Conservation (phyloP, 2,888 invertebrate genomes). For the Liodrosophila aerea region DNA sequence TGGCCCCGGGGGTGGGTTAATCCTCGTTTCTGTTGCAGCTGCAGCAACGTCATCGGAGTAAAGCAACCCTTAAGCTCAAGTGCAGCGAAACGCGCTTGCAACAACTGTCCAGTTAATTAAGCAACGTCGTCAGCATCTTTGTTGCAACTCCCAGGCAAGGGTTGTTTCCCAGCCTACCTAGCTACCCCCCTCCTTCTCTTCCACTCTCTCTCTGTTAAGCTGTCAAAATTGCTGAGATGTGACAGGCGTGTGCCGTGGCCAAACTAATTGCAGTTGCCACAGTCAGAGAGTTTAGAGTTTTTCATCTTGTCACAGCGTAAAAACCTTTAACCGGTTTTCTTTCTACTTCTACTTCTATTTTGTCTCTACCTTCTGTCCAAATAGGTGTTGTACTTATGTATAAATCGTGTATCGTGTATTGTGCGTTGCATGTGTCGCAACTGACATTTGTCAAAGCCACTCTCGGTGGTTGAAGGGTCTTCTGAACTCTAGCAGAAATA, state of each 20-base stretch:
- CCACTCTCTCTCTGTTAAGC: slow-evolving; percentile 45
- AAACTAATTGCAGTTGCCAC: slow-evolving; percentile 70
- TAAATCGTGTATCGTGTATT: slow-evolving; percentile 10
- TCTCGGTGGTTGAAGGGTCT: too few relatives aligned
- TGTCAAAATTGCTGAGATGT: slow-evolving; percentile 57
- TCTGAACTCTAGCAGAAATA: too few relatives aligned
- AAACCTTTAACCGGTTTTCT: slow-evolving; percentile 46
- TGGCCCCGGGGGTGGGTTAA: slow-evolving; percentile 33
- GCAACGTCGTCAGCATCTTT: slow-evolving; percentile 58
- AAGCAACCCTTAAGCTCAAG: slow-evolving; percentile 40
- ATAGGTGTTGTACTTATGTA: slow-evolving; percentile 7
- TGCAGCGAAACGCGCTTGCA: slow-evolving; percentile 55
- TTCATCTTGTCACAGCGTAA: slow-evolving; percentile 8
- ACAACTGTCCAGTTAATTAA: slow-evolving; percentile 63
- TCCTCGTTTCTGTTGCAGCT: slow-evolving; percentile 41
- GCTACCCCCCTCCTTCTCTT: neutral
- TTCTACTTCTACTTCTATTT: neutral
- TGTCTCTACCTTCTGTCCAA: too few relatives aligned
- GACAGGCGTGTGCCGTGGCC: slow-evolving; percentile 63
- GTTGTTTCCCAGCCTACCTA: slow-evolving; percentile 44
- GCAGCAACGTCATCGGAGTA: slow-evolving; percentile 58
- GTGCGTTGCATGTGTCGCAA: slow-evolving; percentile 6
- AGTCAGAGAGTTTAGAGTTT: slow-evolving; percentile 10
- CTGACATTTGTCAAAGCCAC: slow-evolving; percentile 18
- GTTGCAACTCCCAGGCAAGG: slow-evolving; percentile 66